A percentile compares a stretch with the other conserved stretches of the same genome.
Evolutionary conservation across 2,888 invertebrate species (phyloP).

Genomic region (Rutpela maculata): DNA sequence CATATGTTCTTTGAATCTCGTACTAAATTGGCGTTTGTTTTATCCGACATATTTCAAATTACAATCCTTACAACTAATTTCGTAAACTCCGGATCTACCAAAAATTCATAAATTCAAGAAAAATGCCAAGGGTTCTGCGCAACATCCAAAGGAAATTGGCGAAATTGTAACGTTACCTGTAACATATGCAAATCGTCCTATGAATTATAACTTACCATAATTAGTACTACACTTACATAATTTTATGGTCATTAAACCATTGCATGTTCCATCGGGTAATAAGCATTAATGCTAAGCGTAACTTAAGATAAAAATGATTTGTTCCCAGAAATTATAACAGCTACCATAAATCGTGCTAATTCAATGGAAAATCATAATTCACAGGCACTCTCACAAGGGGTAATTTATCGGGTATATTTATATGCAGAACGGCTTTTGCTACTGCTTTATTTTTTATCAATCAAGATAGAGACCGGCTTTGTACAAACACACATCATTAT

Average conservation of each 20-base stretch:
- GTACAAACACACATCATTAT: slow-evolving; percentile 24
- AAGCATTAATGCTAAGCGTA: slow-evolving; percentile 3
- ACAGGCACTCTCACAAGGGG: slow-evolving; percentile 1
- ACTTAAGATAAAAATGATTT: slow-evolving; percentile 19
- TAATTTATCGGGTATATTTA: slow-evolving; percentile 27
- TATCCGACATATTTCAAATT: too few species aligned
- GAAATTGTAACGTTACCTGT: too few species aligned
- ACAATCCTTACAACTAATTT: too few species aligned
- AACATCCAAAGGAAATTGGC: too few species aligned
- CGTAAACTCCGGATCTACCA: too few species aligned
- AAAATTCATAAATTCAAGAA: too few species aligned
- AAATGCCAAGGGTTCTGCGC: too few species aligned
- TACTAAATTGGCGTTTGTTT: too few species aligned
- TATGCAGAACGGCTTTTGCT: slow-evolving; percentile 15
- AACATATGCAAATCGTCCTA: not conserved
- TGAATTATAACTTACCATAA: not conserved
- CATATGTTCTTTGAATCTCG: too few species aligned
- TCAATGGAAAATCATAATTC: slow-evolving; percentile 21
- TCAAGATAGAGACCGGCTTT: slow-evolving; percentile 18
- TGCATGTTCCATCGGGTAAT: slow-evolving; percentile 2
- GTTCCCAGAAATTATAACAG: slow-evolving; percentile 21
- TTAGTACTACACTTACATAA: not conserved
- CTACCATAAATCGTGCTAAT: slow-evolving; percentile 17
- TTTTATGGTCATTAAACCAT: slow-evolving; percentile 11
- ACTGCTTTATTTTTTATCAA: slow-evolving; percentile 12